A percentile compares a stretch with the other conserved stretches of the same genome.
These are phyloP conservation scores for Cecropterus lyciades DNA, from an alignment of 1,140 invertebrate genomes.

Conservation along the genomic window DNA sequence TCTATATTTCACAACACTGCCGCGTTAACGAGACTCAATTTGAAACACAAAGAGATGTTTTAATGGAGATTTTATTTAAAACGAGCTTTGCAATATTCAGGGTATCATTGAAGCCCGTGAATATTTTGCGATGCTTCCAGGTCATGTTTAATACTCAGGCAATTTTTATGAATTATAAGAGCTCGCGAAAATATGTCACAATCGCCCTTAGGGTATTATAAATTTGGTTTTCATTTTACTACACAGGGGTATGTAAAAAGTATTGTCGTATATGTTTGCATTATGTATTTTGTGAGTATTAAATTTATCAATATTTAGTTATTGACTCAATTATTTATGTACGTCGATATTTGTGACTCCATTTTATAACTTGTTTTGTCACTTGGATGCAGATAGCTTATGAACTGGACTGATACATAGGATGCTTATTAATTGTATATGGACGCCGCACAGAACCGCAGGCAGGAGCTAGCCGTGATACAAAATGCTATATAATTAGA, in stretches of 20 bases:
- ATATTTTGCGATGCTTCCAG: conserved; percentile 10
- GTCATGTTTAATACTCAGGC: neutral
- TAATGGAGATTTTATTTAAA: conserved; percentile 4
- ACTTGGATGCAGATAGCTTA: no score
- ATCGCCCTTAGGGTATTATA: neutral
- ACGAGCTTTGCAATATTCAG: conserved; percentile 15
- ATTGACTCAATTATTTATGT: no score
- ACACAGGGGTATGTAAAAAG: neutral
- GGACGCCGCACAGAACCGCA: no score
- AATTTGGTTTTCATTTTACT: neutral
- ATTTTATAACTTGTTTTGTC: no score
- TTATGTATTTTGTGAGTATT: no score
- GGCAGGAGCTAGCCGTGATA: no score
- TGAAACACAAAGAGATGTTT: neutral
- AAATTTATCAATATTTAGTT: no score
- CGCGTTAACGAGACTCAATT: neutral
- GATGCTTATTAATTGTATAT: no score
- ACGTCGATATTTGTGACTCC: no score
- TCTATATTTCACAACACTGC: neutral
- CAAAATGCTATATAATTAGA: neutral
- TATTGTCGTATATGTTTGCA: no score
- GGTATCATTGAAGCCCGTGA: conserved; percentile 4
- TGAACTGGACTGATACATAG: no score
- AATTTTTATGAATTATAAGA: neutral
- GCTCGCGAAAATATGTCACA: neutral